phyloP scores from a whole-genome alignment of 2,113 vertebrate species.

The Ariopsis seemanni region DNA sequence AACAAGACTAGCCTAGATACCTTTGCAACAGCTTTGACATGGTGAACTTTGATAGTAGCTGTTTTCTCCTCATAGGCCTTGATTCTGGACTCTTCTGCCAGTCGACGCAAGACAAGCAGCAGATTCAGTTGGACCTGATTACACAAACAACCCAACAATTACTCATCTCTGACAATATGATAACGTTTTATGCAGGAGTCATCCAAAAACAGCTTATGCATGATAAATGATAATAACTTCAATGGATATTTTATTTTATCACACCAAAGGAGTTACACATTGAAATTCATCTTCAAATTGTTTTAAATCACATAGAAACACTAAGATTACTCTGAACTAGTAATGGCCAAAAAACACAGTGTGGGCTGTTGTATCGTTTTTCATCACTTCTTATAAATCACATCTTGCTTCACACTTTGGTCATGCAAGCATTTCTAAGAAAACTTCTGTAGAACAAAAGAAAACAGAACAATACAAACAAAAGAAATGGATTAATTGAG shows the following conservation, averaged over 20 bases:
- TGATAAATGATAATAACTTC: conserved; percentile 25
- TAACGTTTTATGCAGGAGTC: conserved; percentile 31
- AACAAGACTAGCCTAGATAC: conserved; percentile 44
- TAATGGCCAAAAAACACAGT: conserved; percentile 20
- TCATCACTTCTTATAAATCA: conserved; percentile 1
- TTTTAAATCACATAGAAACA: conserved; percentile 26
- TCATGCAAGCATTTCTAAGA: not conserved
- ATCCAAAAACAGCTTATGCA: conserved; percentile 32
- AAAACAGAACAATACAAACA: not conserved
- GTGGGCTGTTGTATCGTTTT: not conserved
- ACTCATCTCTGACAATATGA: conserved; percentile 17
- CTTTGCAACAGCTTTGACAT: conserved; percentile 68
- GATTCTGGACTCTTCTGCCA: conserved; percentile 69
- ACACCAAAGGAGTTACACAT: conserved; percentile 25
- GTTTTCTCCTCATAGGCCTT: conserved; percentile 72
- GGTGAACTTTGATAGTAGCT: conserved; percentile 63
- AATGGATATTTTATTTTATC: conserved; percentile 20
- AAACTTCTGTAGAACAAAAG: not conserved
- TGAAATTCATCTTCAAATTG: conserved; percentile 9
- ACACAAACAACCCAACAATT: conserved; percentile 38
- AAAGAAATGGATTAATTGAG: not conserved
- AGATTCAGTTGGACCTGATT: conserved; percentile 66
- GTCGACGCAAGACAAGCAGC: conserved; percentile 65
- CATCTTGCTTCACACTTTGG: not conserved
- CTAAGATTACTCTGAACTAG: conserved; percentile 2